Percentiles rank a stretch among this genome's conserved stretches.
Conservation (phyloP, 2,113 vertebrate genomes). For the Hyperopisus bebe region DNA sequence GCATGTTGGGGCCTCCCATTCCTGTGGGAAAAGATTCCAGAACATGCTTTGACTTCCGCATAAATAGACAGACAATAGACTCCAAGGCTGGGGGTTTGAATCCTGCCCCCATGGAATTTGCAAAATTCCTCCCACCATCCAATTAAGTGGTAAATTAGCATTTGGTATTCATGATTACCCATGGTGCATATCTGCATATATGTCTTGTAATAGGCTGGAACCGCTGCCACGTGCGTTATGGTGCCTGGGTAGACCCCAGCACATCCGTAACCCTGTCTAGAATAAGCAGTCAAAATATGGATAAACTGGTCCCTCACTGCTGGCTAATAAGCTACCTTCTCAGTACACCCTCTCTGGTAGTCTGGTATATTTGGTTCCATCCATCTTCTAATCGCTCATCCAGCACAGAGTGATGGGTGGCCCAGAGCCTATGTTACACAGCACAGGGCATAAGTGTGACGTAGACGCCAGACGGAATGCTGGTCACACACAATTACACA, state of each 20-base stretch:
- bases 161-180: not conserved
- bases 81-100: not conserved
- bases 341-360: not conserved
- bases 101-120: not conserved
- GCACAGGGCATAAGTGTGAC: not conserved
- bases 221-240: not conserved
- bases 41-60: not conserved
- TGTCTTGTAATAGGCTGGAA: not conserved
- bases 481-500: not conserved
- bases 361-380: not conserved
- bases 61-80: not conserved
- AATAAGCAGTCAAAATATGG: not conserved
- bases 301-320: not conserved
- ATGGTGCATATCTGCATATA: not conserved
- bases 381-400: not conserved
- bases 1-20: constrained; percentile 90
- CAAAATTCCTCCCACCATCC: not conserved
- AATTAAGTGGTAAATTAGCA: not conserved
- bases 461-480: not conserved
- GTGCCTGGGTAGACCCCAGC: not conserved
- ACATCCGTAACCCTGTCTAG: not conserved
- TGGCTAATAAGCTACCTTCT: not conserved
- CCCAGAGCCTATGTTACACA: not conserved
- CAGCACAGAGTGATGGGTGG: not conserved
- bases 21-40: constrained; percentile 50